Conservation (phyloP, 2,888 invertebrate genomes). For the Hydrotaea cyrtoneurina region DNA sequence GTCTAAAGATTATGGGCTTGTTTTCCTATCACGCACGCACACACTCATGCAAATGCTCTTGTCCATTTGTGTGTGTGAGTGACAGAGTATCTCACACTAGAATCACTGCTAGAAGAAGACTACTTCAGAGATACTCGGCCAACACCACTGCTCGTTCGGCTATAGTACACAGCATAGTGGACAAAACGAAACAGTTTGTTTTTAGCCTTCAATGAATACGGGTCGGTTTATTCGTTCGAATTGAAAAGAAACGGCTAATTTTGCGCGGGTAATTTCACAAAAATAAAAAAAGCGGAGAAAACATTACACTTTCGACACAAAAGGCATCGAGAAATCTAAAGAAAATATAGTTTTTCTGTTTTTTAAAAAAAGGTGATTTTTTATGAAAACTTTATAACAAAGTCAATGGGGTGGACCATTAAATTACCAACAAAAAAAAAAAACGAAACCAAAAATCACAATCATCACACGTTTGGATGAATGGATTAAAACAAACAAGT, state of each 20-base stretch:
- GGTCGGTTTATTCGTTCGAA: slow-evolving; percentile 32
- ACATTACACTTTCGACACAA: neutral
- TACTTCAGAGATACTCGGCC: slow-evolving; percentile 3
- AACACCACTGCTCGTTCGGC: slow-evolving; percentile 1
- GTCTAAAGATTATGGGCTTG: slow-evolving; percentile 7
- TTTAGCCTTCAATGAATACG: slow-evolving; percentile 55
- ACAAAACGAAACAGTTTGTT: slow-evolving; percentile 59
- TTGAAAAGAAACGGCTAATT: neutral
- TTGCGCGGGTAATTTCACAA: slow-evolving; percentile 25
- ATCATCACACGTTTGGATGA: neutral
- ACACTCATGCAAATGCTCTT: neutral
- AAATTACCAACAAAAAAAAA: neutral
- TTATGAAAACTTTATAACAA: neutral
- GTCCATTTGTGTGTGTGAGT: no score
- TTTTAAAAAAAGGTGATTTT: slow-evolving; percentile 21
- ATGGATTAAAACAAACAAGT: neutral
- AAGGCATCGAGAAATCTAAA: neutral
- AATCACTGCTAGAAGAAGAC: slow-evolving; percentile 10
- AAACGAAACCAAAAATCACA: slow-evolving; percentile 2
- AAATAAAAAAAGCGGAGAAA: neutral
- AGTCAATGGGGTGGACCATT: neutral
- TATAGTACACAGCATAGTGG: slow-evolving; percentile 24
- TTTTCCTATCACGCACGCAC: slow-evolving; percentile 8
- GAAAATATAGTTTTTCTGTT: neutral
- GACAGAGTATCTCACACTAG: slow-evolving; percentile 52